A percentile compares a stretch with the other conserved stretches of the same genome.
Conservation (phyloP, 2,113 vertebrate genomes). For the Caranx ignobilis region DNA sequence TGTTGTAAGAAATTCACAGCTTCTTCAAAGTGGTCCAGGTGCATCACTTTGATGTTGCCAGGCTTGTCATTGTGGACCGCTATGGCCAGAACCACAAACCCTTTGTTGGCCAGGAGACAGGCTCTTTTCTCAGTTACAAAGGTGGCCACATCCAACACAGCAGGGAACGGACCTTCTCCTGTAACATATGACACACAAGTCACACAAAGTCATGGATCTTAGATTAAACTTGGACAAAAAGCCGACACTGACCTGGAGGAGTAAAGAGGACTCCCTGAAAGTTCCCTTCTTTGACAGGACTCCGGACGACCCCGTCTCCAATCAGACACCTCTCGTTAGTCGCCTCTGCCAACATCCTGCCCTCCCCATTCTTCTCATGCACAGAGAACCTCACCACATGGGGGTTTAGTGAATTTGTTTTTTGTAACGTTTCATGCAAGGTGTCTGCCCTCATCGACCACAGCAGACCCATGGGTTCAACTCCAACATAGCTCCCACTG, state of each 20-base stretch:
- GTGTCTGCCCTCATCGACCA: too few relatives aligned
- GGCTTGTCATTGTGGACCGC: constrained; percentile 16
- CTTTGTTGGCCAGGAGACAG: constrained; percentile 60
- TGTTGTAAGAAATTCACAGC: constrained; percentile 39
- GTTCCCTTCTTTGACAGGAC: constrained; percentile 38
- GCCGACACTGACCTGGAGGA: constrained; percentile 53
- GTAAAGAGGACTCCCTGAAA: constrained; percentile 64
- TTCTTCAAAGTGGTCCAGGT: constrained; percentile 70
- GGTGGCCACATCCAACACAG: constrained; percentile 65
- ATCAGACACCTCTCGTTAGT: constrained; percentile 65
- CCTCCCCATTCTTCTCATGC: constrained; percentile 43
- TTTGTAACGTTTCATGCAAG: too few relatives aligned
- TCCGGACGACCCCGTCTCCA: constrained; percentile 46
- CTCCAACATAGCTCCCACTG: too few relatives aligned
- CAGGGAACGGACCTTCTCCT: constrained; percentile 68
- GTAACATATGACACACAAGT: not conserved
- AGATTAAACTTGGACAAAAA: too few relatives aligned
- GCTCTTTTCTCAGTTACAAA: constrained; percentile 70
- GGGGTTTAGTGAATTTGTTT: too few relatives aligned
- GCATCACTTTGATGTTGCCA: constrained; percentile 7
- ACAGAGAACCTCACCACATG: constrained; percentile 62
- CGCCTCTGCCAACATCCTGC: constrained; percentile 51
- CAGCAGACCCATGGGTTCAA: too few relatives aligned
- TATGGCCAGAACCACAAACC: constrained; percentile 67
- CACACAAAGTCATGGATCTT: too few relatives aligned